A percentile compares a stretch with the other conserved stretches of the same genome.
Evolutionary conservation across 2,113 vertebrate species (phyloP).

Genomic region (Caretta caretta): DNA sequence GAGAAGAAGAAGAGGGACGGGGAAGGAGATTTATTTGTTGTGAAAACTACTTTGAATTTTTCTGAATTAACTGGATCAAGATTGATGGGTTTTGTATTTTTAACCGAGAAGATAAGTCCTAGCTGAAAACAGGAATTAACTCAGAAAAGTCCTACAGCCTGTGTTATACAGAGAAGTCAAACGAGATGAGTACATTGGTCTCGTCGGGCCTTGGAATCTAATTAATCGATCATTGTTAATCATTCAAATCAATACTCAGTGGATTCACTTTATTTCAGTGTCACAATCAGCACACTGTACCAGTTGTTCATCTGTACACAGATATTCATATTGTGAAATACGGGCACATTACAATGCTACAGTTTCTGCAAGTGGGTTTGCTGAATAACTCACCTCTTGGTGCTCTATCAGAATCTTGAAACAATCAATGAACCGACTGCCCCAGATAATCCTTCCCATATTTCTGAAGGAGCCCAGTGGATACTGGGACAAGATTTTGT

Average conservation of each 20-base stretch:
- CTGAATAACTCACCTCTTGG: not conserved
- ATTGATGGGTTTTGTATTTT: not conserved
- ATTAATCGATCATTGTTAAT: no score
- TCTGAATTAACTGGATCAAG: not conserved
- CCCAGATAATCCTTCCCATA: not conserved
- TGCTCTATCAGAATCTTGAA: not conserved
- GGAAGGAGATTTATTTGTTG: not conserved
- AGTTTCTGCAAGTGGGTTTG: not conserved
- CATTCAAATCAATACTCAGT: no score
- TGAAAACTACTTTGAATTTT: not conserved
- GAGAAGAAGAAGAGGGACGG: not conserved
- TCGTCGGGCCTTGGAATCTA: not conserved
- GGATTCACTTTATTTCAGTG: not conserved
- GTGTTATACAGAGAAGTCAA: not conserved
- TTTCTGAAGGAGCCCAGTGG: not conserved
- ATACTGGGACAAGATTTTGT: not conserved
- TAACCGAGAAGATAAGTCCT: no score
- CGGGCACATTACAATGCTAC: not conserved
- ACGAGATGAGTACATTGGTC: not conserved
- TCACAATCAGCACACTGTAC: not conserved
- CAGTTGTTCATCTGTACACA: not conserved
- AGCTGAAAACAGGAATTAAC: not conserved
- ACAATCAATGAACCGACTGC: not conserved
- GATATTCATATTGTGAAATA: not conserved
- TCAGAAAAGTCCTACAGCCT: not conserved